Evolutionary conservation across 2,888 invertebrate genomes (phyloP), one percentile per base, ranked within the genome.

Genomic region (Eristalinus aeneus): DNA sequence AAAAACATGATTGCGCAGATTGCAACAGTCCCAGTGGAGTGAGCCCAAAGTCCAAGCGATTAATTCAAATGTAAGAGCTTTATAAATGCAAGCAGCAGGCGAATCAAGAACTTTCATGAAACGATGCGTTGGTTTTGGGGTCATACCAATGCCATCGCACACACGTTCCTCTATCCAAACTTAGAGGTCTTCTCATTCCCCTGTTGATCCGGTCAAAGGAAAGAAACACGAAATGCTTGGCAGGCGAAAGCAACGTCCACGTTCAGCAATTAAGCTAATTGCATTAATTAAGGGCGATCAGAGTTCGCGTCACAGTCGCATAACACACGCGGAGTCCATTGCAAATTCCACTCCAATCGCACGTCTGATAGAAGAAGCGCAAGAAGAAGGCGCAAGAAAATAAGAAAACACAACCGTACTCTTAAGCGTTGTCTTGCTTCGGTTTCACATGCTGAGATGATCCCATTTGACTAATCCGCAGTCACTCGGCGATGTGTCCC

Each of bases 381-480:
- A 60, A 69, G 61, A 63, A 11, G 31, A 46, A 77, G 63, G n/a
- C n/a, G n/a, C n/a, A 54, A 36, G 0, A 34, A 36, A 46, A 68
- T 39, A 31, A 58, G 60, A 27, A 27, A 27, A 2, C 27, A 3
- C 27, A 27, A 3, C 5, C 60, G 32, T 61, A 32, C 16, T 20
- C 53, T 54, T 39, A n/a, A 34, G 11, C 20, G 12, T 85, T 34
- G 72, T 77, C 46, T 84, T 74, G 79, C 80, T 72, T 71, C 61
- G 74, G 56, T 61, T 86, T 69, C 34, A 27, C 67, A 74, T 63
- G 77, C 74, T 11, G 9, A 63, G 82, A 86, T 86, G 77, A 86
- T 86, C 86, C 81, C 74, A 86, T 82, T 86, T 81, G 46, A 71
- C 82, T 86, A 86, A 86, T 86, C 86, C 81, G 31, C 65, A 76